These are phyloP conservation scores for Zaprionus africanus DNA, from an alignment of 1,140 invertebrate genomes.

Conservation along the genomic window DNA sequence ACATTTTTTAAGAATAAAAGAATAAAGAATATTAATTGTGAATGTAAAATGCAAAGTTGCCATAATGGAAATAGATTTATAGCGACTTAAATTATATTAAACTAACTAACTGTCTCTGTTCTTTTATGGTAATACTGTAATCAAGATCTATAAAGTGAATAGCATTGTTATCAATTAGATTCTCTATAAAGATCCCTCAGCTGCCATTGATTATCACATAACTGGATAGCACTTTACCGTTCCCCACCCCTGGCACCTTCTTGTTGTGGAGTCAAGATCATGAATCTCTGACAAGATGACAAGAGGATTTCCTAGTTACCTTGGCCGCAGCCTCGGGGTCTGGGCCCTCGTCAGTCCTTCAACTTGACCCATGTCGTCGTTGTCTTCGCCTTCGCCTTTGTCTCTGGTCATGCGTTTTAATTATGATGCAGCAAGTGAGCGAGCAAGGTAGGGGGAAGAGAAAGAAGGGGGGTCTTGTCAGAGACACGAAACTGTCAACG, in stretches of 20 bases:
- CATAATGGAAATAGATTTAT: neutral
- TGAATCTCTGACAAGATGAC: constrained; percentile 22
- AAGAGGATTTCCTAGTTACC: constrained; percentile 33
- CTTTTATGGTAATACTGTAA: neutral
- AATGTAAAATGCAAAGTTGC: neutral
- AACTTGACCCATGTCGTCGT: constrained; percentile 74
- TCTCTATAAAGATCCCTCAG: constrained; percentile 5
- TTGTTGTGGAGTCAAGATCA: constrained; percentile 8
- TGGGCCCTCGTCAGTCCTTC: constrained; percentile 54
- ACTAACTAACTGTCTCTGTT: no score
- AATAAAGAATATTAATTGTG: neutral
- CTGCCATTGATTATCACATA: constrained; percentile 34
- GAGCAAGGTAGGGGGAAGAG: neutral
- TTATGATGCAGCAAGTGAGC: constrained; percentile 59
- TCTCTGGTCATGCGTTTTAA: constrained; percentile 72
- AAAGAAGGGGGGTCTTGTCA: neutral
- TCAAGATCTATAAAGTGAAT: neutral
- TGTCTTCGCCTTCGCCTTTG: constrained; percentile 33
- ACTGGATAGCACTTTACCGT: neutral
- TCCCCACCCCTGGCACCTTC: neutral
- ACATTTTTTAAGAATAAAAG: no score
- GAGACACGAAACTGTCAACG: constrained; percentile 63
- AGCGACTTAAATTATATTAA: no score
- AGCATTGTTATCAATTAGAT: neutral
- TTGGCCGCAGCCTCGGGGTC: constrained; percentile 11